Conservation (phyloP, 2,113 vertebrate species). For the Pithys albifrons region DNA sequence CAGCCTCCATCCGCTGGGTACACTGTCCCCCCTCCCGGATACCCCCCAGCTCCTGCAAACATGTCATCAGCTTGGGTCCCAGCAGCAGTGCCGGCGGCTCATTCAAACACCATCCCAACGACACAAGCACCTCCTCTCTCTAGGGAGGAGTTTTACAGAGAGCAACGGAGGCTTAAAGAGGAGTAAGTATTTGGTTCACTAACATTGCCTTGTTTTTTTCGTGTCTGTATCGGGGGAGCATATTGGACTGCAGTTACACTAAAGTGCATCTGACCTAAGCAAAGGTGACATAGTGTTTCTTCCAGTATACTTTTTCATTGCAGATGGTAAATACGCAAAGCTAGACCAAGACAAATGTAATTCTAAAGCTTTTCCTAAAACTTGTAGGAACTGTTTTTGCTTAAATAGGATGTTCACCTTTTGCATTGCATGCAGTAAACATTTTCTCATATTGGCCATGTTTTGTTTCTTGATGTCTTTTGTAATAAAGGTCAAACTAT, state of each 20-base stretch:
- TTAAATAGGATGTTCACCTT: slow-evolving; percentile 73
- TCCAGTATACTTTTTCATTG: slow-evolving; percentile 46
- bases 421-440: slow-evolving; percentile 73
- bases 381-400: slow-evolving; percentile 71
- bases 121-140: slow-evolving; percentile 85
- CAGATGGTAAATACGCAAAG: slow-evolving; percentile 66
- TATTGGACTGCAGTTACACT: slow-evolving; percentile 40
- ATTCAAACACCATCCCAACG: slow-evolving; percentile 79
- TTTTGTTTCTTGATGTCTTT: slow-evolving; percentile 67
- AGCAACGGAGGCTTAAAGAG: slow-evolving; percentile 87
- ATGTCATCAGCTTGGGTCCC: slow-evolving; percentile 87
- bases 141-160: slow-evolving; percentile 93
- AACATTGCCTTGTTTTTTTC: slow-evolving; percentile 35
- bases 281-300: slow-evolving; percentile 49
- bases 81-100: slow-evolving; percentile 78
- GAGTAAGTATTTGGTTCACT: slow-evolving; percentile 83
- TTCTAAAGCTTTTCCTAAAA: slow-evolving; percentile 60
- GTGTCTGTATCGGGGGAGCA: slow-evolving; percentile 36
- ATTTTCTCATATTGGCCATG: slow-evolving; percentile 61
- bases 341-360: slow-evolving; percentile 67
- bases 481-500: slow-evolving; percentile 66
- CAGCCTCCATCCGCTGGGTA: slow-evolving; percentile 86
- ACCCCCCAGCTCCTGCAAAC: slow-evolving; percentile 82
- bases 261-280: slow-evolving; percentile 64
- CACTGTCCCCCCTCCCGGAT: slow-evolving; percentile 89